phyloP scores from a whole-genome alignment of 2,888 invertebrate genomes.

The Noctuana brunneofusca region DNA sequence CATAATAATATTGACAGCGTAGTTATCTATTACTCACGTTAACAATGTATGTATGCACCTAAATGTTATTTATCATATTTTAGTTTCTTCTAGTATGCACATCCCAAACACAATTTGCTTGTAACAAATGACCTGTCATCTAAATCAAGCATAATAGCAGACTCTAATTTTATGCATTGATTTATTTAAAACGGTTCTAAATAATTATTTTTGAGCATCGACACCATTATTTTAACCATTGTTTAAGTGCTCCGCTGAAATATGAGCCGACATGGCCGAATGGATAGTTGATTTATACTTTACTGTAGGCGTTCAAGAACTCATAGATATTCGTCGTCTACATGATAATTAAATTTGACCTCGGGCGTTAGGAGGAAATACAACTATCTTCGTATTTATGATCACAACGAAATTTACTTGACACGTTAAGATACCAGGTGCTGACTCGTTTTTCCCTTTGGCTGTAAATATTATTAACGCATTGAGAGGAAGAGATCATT shows the following conservation, averaged over 20 bases:
- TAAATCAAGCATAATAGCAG: constrained; percentile 75
- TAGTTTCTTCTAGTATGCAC: constrained; percentile 23
- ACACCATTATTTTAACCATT: constrained; percentile 71
- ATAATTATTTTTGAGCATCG: constrained; percentile 75
- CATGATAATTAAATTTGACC: constrained; percentile 81
- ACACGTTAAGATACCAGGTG: constrained; percentile 67
- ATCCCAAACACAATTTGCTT: constrained; percentile 24
- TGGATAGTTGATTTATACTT: constrained; percentile 63
- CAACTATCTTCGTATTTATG: constrained; percentile 67
- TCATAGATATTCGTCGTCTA: constrained; percentile 61
- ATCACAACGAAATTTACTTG: constrained; percentile 65
- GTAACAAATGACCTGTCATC: constrained; percentile 70
- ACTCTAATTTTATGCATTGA: constrained; percentile 77
- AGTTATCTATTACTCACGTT: no score
- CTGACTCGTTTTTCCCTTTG: constrained; percentile 52
- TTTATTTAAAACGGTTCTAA: constrained; percentile 76
- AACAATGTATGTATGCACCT: constrained; percentile 28
- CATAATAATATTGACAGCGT: no score
- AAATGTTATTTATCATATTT: constrained; percentile 30
- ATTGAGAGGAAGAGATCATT: constrained; percentile 36
- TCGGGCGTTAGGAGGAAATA: constrained; percentile 62
- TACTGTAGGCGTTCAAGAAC: constrained; percentile 63
- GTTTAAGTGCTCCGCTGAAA: constrained; percentile 70
- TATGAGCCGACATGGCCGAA: constrained; percentile 53
- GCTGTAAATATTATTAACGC: constrained; percentile 66